Evolutionary conservation across 2,797 vertebrate genomes (phyloP), one percentile per base, ranked within the genome.

Genomic region (Argya squamiceps): DNA sequence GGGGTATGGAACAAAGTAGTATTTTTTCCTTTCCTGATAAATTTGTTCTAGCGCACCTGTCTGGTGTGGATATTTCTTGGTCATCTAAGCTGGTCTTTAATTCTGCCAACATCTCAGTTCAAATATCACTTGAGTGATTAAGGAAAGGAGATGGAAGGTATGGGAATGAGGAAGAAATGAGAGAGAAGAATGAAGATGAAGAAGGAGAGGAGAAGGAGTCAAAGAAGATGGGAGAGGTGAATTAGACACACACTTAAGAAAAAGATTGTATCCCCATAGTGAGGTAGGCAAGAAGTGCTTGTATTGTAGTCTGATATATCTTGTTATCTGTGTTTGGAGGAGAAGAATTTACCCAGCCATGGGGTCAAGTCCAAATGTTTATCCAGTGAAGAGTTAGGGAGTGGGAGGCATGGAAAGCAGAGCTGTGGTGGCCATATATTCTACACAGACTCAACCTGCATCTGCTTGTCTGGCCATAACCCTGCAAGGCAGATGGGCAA

Each of bases 351-450:
- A 52, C 7, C 8, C 2, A 4, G 27, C 32, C 2, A 1, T 13
- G 30, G 27, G 3, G 5, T 74, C 26, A 49, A 39, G 34, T 32
- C n/a, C 7, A 58, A 9, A 36, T 50, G 16, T 68, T 78, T 74
- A 23, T 34, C 12, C 21, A 24, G 37, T 50, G 32, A 75, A 86
- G 55, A 62, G 71, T 37, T 62, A 29, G 58, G 71, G 69, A 53
- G 12, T 23, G 22, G 41, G 69, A 88, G 39, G 12, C 70, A n/a
- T 15, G 14, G 59, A 78, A 58, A 62, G 55, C 49, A 60, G 46
- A 68, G 19, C 53, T 1, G 1, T 34, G 20, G n/a, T 64, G 30
- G 20, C 46, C 1, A 0, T 69, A 10, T 55, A 46, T 76, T 78
- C 41, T 69, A 12, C 63, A 62, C 16, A 60, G 12, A 36, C 34